Evolutionary conservation across 2,888 invertebrate species (phyloP).

Genomic region (Ceramica pisi): DNA sequence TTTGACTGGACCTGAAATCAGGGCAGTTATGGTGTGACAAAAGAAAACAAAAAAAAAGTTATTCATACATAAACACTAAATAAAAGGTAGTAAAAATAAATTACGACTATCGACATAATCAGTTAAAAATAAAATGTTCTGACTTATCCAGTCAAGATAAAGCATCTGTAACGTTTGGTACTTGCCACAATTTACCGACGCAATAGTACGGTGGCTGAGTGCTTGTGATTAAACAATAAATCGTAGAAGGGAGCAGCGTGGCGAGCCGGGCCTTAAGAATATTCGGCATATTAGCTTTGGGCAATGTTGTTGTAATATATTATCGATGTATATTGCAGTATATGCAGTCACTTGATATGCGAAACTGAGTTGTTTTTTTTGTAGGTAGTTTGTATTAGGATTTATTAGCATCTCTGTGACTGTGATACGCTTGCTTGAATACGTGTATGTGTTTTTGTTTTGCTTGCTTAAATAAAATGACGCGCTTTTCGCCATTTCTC

Average conservation of each 20-base stretch:
- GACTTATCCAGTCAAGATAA: slow-evolving; percentile 52
- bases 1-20: no score
- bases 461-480: not conserved
- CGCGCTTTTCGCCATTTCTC: not conserved
- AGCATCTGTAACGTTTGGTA: slow-evolving; percentile 61
- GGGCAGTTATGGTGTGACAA: no score
- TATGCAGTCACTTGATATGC: slow-evolving; percentile 7
- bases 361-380: not conserved
- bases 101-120: no score
- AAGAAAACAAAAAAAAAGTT: no score
- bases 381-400: no score
- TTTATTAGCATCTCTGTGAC: no score
- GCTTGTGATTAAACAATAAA: slow-evolving; percentile 89
- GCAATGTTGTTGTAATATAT: slow-evolving; percentile 59
- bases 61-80: no score
- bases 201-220: slow-evolving; percentile 85
- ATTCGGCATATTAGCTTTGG: slow-evolving; percentile 70
- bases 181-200: slow-evolving; percentile 85
- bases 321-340: slow-evolving; percentile 40
- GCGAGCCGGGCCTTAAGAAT: slow-evolving; percentile 70
- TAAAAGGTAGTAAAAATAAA: no score
- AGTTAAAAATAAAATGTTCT: no score
- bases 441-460: no score
- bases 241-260: slow-evolving; percentile 74
- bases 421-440: no score